Percentiles rank a stretch among this genome's conserved stretches.
phyloP scores from a whole-genome alignment of 2,888 invertebrate species.

The Deroplatys truncata region DNA sequence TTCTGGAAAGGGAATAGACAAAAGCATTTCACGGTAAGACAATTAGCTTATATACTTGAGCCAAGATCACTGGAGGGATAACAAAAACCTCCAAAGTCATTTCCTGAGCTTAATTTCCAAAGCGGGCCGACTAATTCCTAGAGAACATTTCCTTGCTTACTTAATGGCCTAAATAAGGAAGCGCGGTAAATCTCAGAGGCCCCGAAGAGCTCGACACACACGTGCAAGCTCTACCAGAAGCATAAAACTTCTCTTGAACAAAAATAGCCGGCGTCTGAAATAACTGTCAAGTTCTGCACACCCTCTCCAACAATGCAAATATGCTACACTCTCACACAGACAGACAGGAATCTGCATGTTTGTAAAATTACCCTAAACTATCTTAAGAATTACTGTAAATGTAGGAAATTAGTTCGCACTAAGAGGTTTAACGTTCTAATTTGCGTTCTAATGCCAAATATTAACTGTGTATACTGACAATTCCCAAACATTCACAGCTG shows the following conservation, averaged over 20 bases:
- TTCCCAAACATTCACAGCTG: too few species aligned
- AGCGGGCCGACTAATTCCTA: background rate
- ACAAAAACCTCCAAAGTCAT: background rate
- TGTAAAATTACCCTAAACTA: too few species aligned
- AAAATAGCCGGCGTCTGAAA: background rate
- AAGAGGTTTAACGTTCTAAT: too few species aligned
- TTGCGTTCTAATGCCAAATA: too few species aligned
- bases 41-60: too few species aligned
- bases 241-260: background rate
- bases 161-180: background rate
- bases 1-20: too few species aligned
- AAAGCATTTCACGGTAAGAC: too few species aligned
- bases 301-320: background rate
- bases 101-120: background rate
- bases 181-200: background rate
- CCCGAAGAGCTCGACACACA: background rate
- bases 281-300: background rate
- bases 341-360: too few species aligned
- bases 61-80: too few species aligned
- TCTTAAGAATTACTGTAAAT: too few species aligned
- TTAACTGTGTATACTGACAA: too few species aligned
- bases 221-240: background rate
- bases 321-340: background rate
- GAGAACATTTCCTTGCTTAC: background rate
- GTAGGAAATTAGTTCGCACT: too few species aligned